Percentiles rank a stretch among this genome's conserved stretches.
phyloP scores from a whole-genome alignment of 2,113 vertebrate genomes.

The Zosterops japonicus region DNA sequence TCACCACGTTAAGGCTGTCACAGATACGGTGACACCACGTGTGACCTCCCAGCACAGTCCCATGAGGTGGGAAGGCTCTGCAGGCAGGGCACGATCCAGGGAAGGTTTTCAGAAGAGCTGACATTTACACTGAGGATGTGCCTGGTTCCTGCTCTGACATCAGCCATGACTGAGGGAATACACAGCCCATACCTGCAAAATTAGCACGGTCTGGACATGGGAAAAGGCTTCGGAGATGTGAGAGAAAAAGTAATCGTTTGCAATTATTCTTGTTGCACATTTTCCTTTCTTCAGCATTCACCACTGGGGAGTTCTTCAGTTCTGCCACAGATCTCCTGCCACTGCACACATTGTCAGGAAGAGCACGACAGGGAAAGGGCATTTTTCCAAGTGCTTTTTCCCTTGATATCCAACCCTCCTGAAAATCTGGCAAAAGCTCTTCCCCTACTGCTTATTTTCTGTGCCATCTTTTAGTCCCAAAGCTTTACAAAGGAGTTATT shows the following conservation, averaged over 20 bases:
- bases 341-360: not conserved
- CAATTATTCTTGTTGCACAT: not conserved
- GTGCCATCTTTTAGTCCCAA: not conserved
- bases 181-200: not conserved
- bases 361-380: not conserved
- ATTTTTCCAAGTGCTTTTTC: not conserved
- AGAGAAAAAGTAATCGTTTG: not conserved
- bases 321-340: not conserved
- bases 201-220: rapidly evolving
- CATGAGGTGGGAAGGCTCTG: rapidly evolving
- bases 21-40: rapidly evolving
- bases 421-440: not conserved
- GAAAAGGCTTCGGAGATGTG: not conserved
- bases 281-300: not conserved
- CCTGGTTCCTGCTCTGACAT: not conserved
- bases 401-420: not conserved
- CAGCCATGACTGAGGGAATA: rapidly evolving
- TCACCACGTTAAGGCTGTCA: not conserved
- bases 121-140: not conserved
- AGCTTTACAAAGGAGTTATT: not conserved
- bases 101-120: not conserved
- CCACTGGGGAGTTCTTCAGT: not conserved
- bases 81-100: not conserved
- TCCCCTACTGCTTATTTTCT: not conserved
- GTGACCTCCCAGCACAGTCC: rapidly evolving